phyloP scores from a whole-genome alignment of 2,888 invertebrate species.

The Archips xylosteana region DNA sequence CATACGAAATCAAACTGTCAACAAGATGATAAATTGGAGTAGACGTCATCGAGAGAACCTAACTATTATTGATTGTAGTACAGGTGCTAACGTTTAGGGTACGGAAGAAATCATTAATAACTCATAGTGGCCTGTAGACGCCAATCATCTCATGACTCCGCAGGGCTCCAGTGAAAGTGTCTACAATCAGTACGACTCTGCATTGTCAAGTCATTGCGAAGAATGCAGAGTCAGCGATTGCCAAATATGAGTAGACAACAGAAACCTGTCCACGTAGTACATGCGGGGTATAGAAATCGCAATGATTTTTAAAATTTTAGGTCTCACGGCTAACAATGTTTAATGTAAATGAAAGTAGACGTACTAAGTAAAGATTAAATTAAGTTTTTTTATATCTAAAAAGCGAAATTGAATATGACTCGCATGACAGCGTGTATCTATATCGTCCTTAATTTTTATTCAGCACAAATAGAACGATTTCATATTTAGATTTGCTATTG shows the following conservation, averaged over 20 bases:
- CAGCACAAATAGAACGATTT: background rate
- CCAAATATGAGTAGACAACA: slow-evolving; percentile 33
- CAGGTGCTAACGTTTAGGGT: slow-evolving; percentile 47
- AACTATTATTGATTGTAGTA: slow-evolving; percentile 57
- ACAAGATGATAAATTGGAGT: slow-evolving; percentile 29
- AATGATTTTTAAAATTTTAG: slow-evolving; percentile 20
- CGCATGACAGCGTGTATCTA: background rate
- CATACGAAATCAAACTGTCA: slow-evolving; percentile 18
- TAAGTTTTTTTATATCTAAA: background rate
- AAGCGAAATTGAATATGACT: background rate
- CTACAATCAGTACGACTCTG: slow-evolving; percentile 45
- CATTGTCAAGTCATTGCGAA: slow-evolving; percentile 45
- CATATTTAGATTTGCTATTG: background rate
- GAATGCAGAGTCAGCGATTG: slow-evolving; percentile 37
- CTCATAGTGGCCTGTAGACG: slow-evolving; percentile 54
- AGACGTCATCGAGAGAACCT: slow-evolving; percentile 40
- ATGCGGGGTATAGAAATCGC: slow-evolving; percentile 14
- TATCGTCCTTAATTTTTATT: background rate
- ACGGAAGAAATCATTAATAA: slow-evolving; percentile 62
- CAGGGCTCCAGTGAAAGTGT: slow-evolving; percentile 64
- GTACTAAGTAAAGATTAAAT: background rate
- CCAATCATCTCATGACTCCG: slow-evolving; percentile 55
- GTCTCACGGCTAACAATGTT: slow-evolving; percentile 36
- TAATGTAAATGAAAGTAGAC: slow-evolving; percentile 29
- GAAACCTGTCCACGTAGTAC: slow-evolving; percentile 24